Base-by-base conservation (phyloP, 2,888 invertebrate species). In the Sipha maydis region DNA sequence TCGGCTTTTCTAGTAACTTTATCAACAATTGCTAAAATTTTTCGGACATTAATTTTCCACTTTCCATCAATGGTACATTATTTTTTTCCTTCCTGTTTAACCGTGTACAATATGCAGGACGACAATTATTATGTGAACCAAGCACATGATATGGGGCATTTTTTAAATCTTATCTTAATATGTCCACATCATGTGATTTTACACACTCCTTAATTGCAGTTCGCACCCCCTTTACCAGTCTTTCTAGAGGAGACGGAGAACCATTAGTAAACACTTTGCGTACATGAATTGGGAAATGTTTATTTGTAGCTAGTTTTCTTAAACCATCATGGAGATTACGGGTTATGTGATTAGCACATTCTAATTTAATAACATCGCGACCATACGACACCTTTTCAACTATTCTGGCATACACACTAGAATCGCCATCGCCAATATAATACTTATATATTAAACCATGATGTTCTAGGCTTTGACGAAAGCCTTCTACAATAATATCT, bases 401-500 rank as follows among this genome's bases (percentile, higher is more conserved):
- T 25, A 48, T 48, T 54, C 77, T 77, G 19, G 77, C 28, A 17
- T 76, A 76, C n/a, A 75, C 75, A 75, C 75, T 76, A 0, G 77
- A 77, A 48, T 77, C 48, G 17, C 41, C 77, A 77, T 77, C 48
- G 2, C 48, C 77, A 54, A 77, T 77, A 19, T 77, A 77, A 77
- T 77, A 77, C 48, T 77, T 77, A 5, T 77, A 77, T 0, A 77
- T 77, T 28, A 77, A 48, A 1, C 48, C 48, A 77, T 77, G 77
- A 14, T 77, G 77, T 48, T 77, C 48, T 48, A 48, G 76, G 38
- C 76, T 76, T 76, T 76, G 38, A 0, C 76, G 38, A 17, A 77
- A 77, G 17, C 77, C 77, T 77, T 77, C 48, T 77, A 77, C 77
- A 77, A 77, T 77, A 48, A 77, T 77, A 77, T 77, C 48, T 77